phyloP scores from a whole-genome alignment of 2,797 vertebrate species.

The Dryobates pubescens region DNA sequence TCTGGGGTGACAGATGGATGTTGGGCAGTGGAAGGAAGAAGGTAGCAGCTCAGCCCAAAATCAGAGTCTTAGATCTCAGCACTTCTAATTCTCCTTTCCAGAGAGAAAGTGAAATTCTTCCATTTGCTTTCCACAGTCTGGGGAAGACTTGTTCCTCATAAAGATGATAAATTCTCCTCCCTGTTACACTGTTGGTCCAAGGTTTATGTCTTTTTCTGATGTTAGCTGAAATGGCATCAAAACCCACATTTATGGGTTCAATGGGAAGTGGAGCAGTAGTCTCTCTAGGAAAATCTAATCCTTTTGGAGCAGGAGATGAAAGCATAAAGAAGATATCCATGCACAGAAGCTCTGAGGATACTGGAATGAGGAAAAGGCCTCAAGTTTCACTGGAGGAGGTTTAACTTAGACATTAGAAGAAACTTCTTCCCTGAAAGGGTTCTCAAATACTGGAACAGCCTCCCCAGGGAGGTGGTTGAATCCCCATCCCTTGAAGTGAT shows the following conservation, averaged over 20 bases:
- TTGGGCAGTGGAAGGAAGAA: not conserved
- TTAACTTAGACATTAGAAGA: no score
- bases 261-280: not conserved
- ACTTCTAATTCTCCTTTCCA: not conserved
- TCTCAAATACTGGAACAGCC: no score
- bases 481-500: no score
- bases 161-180: not conserved
- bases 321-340: fast-evolving
- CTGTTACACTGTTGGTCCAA: not conserved
- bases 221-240: not conserved
- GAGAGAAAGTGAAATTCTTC: not conserved
- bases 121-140: not conserved
- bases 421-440: no score
- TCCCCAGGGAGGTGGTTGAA: no score
- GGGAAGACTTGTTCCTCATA: not conserved
- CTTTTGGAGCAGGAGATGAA: not conserved
- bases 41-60: not conserved
- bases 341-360: not conserved
- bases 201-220: not conserved
- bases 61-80: not conserved
- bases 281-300: no score
- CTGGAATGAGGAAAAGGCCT: not conserved
- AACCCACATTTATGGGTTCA: not conserved
- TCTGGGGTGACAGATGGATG: slow-evolving; percentile 17
- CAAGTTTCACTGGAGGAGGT: no score